Evolutionary conservation across 2,888 invertebrate genomes (phyloP).

Genomic region (Keiferia lycopersicella): DNA sequence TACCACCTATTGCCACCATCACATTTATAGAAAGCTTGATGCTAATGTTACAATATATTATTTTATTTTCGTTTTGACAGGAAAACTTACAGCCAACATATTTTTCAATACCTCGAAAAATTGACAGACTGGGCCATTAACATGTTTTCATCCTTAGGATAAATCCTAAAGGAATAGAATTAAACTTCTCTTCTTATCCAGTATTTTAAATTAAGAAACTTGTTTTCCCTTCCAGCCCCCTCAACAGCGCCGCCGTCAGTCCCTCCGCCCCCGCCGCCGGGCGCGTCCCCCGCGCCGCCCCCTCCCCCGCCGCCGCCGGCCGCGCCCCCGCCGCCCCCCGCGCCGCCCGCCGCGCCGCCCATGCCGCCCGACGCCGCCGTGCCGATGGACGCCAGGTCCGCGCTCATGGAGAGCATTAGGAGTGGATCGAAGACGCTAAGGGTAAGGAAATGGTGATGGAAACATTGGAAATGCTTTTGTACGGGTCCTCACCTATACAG

Average conservation of each 20-base stretch:
- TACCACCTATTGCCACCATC: too few species aligned
- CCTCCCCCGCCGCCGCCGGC: constrained; percentile 61
- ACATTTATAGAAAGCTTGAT: too few species aligned
- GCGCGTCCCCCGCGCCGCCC: constrained; percentile 48
- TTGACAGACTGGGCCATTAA: too few species aligned
- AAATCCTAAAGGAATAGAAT: too few species aligned
- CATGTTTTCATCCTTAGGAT: too few species aligned
- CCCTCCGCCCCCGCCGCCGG: constrained; percentile 45
- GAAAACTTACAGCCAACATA: too few species aligned
- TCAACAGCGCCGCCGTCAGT: constrained; percentile 43
- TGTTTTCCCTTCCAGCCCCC: constrained; percentile 43
- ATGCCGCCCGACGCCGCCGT: constrained; percentile 40
- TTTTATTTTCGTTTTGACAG: too few species aligned
- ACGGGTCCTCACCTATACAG: neutral
- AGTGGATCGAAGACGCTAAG: constrained; percentile 87
- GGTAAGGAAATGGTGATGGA: constrained; percentile 63
- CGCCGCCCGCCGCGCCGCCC: constrained; percentile 55
- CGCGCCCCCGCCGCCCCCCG: constrained; percentile 52
- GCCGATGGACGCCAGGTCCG: constrained; percentile 81
- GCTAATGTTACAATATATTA: too few species aligned
- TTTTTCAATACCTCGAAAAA: too few species aligned
- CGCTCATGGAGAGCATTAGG: constrained; percentile 93
- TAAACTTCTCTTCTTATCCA: too few species aligned
- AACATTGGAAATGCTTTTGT: neutral
- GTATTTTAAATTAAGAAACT: too few species aligned